Evolutionary conservation across 1,140 invertebrate species (phyloP).

Genomic region (Acromyrmex charruanus): DNA sequence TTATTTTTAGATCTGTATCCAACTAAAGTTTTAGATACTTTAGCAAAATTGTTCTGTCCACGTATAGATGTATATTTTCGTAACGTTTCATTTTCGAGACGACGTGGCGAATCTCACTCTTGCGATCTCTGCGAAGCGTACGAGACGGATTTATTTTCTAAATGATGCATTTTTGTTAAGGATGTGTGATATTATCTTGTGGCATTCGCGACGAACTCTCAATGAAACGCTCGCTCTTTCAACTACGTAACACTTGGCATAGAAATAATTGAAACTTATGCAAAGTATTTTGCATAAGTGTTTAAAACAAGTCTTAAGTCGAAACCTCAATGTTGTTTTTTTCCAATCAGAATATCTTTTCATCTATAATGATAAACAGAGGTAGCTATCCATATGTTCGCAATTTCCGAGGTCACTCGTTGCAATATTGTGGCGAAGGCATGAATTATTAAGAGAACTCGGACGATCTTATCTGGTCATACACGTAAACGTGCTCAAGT

Average conservation of each 20-base stretch:
- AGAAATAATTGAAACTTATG: background rate
- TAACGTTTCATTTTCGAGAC: conserved; percentile 54
- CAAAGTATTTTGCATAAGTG: background rate
- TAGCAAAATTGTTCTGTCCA: no score
- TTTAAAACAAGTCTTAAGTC: background rate
- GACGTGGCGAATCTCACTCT: conserved; percentile 21
- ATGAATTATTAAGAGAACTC: conserved; percentile 56
- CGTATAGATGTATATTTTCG: background rate
- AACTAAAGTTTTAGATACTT: no score
- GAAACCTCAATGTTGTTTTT: conserved; percentile 11
- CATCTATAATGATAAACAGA: conserved; percentile 17
- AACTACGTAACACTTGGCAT: background rate
- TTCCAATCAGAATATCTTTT: conserved; percentile 12
- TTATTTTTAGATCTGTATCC: no score
- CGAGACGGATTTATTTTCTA: conserved; percentile 17
- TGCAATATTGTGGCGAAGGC: conserved; percentile 30
- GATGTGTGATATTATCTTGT: conserved; percentile 10
- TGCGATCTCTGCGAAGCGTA: background rate
- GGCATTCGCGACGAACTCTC: conserved; percentile 19
- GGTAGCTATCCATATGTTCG: background rate
- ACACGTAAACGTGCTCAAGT: conserved; percentile 39
- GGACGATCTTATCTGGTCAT: conserved; percentile 62
- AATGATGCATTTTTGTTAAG: conserved; percentile 21
- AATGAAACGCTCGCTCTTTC: background rate
- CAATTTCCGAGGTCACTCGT: conserved; percentile 42